phyloP scores from a whole-genome alignment of 2,888 invertebrate species.

The Drosophila fulvimacula region DNA sequence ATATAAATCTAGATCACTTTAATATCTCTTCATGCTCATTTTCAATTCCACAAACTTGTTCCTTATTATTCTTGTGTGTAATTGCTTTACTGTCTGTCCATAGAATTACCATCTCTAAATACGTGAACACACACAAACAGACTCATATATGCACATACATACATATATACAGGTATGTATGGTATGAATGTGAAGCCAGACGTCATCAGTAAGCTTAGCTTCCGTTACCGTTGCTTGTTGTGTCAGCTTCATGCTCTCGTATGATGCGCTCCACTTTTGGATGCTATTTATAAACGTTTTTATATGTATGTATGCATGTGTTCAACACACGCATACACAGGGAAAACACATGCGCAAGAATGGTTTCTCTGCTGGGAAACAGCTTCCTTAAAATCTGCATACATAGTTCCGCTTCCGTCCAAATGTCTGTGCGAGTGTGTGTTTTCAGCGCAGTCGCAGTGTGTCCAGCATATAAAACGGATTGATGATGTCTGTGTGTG shows the following conservation, averaged over 20 bases:
- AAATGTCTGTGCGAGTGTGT: slow-evolving; percentile 29
- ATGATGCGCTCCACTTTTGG: slow-evolving; percentile 74
- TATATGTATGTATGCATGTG: slow-evolving; percentile 21
- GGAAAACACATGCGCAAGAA: slow-evolving; percentile 50
- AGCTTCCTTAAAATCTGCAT: slow-evolving; percentile 77
- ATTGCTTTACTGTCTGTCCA: slow-evolving; percentile 7
- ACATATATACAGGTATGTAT: slow-evolving; percentile 10
- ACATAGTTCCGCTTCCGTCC: slow-evolving; percentile 76
- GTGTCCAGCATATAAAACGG: slow-evolving; percentile 27
- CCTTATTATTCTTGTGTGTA: not conserved
- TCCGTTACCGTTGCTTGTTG: slow-evolving; percentile 44
- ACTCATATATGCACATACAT: slow-evolving; percentile 9
- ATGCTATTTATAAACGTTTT: slow-evolving; percentile 75
- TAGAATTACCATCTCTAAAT: slow-evolving; percentile 5
- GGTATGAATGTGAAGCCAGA: slow-evolving; percentile 26
- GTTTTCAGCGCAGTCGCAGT: slow-evolving; percentile 66
- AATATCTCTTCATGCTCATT: not conserved
- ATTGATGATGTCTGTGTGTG: slow-evolving; percentile 27
- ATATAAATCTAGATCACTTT: not conserved
- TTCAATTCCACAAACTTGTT: not conserved
- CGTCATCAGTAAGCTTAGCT: slow-evolving; percentile 64
- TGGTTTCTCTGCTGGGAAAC: slow-evolving; percentile 37
- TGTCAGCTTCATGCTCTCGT: slow-evolving; percentile 29
- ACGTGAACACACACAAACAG: not conserved
- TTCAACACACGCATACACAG: slow-evolving; percentile 32